A percentile compares a stretch with the other conserved stretches of the same genome.
Conservation (phyloP, 2,888 invertebrate species). For the Eristalis pertinax region DNA sequence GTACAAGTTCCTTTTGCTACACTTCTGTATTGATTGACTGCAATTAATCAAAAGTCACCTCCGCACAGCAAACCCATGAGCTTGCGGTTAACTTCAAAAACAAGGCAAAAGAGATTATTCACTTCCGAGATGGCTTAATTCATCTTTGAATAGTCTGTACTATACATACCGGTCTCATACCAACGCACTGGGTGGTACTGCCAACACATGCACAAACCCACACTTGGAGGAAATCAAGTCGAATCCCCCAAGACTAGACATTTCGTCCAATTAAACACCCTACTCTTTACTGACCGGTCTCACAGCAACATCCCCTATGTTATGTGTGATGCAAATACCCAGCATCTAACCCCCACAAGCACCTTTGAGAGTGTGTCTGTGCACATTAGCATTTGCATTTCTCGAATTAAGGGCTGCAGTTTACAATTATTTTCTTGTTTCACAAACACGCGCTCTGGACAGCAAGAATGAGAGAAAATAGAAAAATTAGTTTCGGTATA, state of each 20-base stretch:
- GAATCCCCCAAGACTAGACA: neutral
- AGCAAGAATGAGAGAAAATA: constrained; percentile 15
- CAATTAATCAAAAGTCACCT: too few species aligned
- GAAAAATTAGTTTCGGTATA: constrained; percentile 21
- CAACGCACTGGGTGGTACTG: neutral
- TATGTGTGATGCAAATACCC: neutral
- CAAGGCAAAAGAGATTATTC: too few species aligned
- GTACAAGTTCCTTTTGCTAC: too few species aligned
- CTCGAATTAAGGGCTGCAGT: too few species aligned
- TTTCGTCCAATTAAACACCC: neutral
- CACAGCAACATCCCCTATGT: neutral
- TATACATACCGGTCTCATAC: neutral
- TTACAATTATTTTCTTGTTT: neutral
- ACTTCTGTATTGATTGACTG: too few species aligned
- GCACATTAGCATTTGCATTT: neutral
- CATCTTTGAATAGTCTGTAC: too few species aligned
- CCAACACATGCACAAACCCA: neutral
- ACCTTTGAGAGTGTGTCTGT: neutral
- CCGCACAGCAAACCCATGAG: too few species aligned
- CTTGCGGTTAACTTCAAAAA: too few species aligned
- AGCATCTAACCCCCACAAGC: neutral
- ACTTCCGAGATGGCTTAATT: neutral
- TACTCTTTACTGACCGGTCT: neutral
- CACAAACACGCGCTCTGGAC: neutral
- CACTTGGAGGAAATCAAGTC: neutral